Evolutionary conservation across 2,888 invertebrate species (phyloP), one percentile per base, ranked within the genome.

Genomic region (Mesodorylaimus sp.): DNA sequence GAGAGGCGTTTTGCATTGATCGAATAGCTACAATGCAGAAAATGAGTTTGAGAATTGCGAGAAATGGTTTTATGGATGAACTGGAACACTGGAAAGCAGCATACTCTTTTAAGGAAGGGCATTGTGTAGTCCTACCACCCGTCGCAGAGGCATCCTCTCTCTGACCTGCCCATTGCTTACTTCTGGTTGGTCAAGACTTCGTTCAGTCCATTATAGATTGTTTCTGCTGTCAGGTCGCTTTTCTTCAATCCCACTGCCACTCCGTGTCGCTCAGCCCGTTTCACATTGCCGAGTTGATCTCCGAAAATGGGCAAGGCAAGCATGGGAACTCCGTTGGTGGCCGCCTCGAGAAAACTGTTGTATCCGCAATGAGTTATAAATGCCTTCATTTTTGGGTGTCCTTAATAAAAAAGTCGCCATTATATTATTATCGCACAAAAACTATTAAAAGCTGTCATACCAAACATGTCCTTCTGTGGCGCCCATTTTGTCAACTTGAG

Each of bases 361-460:
- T 60, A 61, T 0, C 61, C 61, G 16, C 54, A 55, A 46, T 61
- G 61, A 2, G 60, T 61, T 37, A 61, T 58, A 55, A 61, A 60
- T 7, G 54, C 26, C 36, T 53, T 53, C 28, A 58, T 27, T 24
- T 51, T 52, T 7, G 56, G 54, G 50, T 61, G 61, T 5, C 43
- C 52, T 39, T 48, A 43, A 57, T 54, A 28, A 44, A 23, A 38
- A 10, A n/a, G n/a, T n/a, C n/a, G n/a, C n/a, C n/a, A n/a, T n/a
- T n/a, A n/a, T n/a, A n/a, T n/a, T n/a, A n/a, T n/a, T n/a, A n/a
- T n/a, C n/a, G n/a, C n/a, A n/a, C n/a, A n/a, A n/a, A n/a, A n/a
- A n/a, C n/a, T n/a, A n/a, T n/a, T n/a, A n/a, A n/a, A n/a, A n/a
- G n/a, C n/a, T n/a, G 39, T 25, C 51, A 1, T 27, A 53, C 55